Conservation (phyloP, 2,797 vertebrate genomes). For the Propithecus perrieri region DNA sequence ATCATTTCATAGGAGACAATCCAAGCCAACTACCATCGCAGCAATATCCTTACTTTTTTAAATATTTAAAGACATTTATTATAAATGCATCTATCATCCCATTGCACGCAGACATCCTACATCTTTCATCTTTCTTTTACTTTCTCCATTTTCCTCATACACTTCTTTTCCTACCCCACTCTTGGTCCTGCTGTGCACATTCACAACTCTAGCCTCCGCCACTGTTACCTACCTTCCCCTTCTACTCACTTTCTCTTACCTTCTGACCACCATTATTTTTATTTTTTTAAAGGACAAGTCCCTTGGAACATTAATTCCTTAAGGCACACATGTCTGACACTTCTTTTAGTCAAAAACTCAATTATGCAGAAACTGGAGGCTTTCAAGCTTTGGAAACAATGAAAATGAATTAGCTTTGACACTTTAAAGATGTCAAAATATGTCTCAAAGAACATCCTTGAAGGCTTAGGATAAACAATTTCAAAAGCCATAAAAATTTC, state of each 20-base stretch:
- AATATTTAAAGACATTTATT: not conserved
- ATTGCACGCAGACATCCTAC: not conserved
- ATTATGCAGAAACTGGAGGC: slow-evolving; percentile 53
- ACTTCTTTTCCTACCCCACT: not conserved
- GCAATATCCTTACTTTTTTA: not conserved
- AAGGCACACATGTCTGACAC: not conserved
- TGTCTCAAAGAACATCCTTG: slow-evolving; percentile 52
- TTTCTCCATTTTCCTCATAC: not conserved
- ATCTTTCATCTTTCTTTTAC: not conserved
- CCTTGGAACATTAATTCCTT: not conserved
- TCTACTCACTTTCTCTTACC: slow-evolving; percentile 22
- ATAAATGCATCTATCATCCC: not conserved
- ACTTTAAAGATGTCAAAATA: slow-evolving; percentile 59
- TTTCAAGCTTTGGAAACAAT: slow-evolving; percentile 59
- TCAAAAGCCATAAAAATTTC: slow-evolving; percentile 52
- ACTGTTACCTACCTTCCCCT: not conserved
- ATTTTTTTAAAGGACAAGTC: not conserved
- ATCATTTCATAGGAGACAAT: not conserved
- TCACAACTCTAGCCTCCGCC: not conserved
- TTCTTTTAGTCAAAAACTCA: slow-evolving; percentile 49
- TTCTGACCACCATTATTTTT: not conserved
- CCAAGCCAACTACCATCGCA: not conserved
- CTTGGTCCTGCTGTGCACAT: not conserved
- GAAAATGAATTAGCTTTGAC: slow-evolving; percentile 58
- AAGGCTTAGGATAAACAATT: slow-evolving; percentile 54